Evolutionary conservation across 2,888 invertebrate genomes (phyloP).

Genomic region (Rosalia funebris): DNA sequence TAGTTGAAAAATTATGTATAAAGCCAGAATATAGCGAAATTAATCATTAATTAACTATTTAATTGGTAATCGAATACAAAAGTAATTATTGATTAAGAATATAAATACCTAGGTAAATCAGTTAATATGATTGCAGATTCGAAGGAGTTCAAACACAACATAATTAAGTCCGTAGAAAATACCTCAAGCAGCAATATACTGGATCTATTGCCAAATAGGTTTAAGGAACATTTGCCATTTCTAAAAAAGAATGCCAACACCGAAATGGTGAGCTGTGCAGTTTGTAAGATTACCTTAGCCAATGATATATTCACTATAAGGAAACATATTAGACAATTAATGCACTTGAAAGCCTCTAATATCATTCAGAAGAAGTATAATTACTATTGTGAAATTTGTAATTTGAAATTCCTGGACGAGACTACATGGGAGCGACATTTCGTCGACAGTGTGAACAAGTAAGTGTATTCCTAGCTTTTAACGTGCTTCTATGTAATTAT

Average conservation of each 20-base stretch:
- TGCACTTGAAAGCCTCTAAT: conserved; percentile 26
- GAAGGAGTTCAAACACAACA: conserved; percentile 36
- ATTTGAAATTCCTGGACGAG: conserved; percentile 42
- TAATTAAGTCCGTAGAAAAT: conserved; percentile 43
- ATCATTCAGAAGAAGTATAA: conserved; percentile 36
- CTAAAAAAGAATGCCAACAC: conserved; percentile 29
- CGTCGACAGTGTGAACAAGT: conserved; percentile 40
- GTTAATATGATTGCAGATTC: conserved; percentile 22
- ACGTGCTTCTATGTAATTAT: conserved; percentile 1
- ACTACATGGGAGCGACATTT: conserved; percentile 50
- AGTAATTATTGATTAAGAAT: too few species aligned
- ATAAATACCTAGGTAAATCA: too few species aligned
- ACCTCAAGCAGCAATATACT: conserved; percentile 29
- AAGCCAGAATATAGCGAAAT: too few species aligned
- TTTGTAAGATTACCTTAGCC: conserved; percentile 40
- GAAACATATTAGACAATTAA: conserved; percentile 41
- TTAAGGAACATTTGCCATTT: conserved; percentile 38
- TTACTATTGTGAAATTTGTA: conserved; percentile 57
- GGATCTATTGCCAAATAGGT: conserved; percentile 45
- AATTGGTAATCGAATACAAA: too few species aligned
- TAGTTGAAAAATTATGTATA: too few species aligned
- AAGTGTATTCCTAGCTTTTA: conserved; percentile 15
- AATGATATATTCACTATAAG: conserved; percentile 33
- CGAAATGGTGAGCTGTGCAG: conserved; percentile 35
- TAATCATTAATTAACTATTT: too few species aligned